Base-by-base conservation (phyloP, 2,888 invertebrate genomes). In the Ochlodes sylvanus region DNA sequence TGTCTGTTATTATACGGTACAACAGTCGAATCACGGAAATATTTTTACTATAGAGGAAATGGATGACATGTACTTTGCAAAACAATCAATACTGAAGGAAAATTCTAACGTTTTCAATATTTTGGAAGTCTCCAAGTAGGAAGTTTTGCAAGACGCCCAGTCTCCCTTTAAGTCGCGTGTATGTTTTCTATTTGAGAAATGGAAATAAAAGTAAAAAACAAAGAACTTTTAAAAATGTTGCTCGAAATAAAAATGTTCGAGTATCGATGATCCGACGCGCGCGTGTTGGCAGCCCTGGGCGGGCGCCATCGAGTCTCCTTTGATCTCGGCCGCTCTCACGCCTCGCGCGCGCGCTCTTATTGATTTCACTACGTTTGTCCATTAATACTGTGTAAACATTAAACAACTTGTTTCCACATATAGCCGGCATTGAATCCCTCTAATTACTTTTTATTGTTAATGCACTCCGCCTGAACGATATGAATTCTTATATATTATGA, bases 321-420 rank as follows among this genome's bases (percentile, higher is more conserved):
- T 79, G 77, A 78, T 78, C 73, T 75, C 73, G 70, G 68, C 71
- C 77, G 77, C 78, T 77, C 77, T 78, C 77, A 78, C 78, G 76
- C 78, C 78, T 74, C 74, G 71, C 74, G 73, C 72, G 76, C 71
- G 73, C 75, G 54, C 72, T 65, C 69, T 75, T 76, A 79, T 79
- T 79, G 79, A 79, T 79, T 77, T 78, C 75, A 74, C 76, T 73
- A 76, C 77, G 75, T 76, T 77, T 73, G 73, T 74, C 73, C 72
- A 73, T 76, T 77, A 77, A 75, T 71, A 73, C 70, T 65, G 69
- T 63, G 69, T 71, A 73, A 72, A 73, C 70, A 72, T 71, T 72
- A 73, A 74, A 71, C 74, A 71, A 72, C 70, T 71, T 61, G 67
- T 67, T 67, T 66, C 60, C 67, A 67, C 67, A 61, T 67, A 67